A percentile compares a stretch with the other conserved stretches of the same genome.
Evolutionary conservation across 2,797 vertebrate species (phyloP).

Genomic region (Onychomys torridus): DNA sequence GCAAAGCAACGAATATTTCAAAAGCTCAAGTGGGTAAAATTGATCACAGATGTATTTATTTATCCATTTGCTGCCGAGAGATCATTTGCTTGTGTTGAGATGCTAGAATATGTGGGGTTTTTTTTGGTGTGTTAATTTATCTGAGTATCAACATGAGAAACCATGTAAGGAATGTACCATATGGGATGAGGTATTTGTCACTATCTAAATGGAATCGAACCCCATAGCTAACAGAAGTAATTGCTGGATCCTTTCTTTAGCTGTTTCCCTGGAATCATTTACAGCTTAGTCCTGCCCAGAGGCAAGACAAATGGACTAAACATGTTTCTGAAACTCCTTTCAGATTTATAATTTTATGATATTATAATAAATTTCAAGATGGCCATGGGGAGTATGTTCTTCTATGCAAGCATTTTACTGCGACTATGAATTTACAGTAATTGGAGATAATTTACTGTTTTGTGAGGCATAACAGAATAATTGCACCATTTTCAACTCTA

Average conservation of each 20-base stretch:
- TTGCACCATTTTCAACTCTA: constrained; percentile 73
- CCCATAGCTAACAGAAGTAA: constrained; percentile 59
- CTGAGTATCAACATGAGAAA: constrained; percentile 44
- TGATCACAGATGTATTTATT: background rate
- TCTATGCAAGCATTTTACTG: constrained; percentile 75
- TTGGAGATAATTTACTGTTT: constrained; percentile 81
- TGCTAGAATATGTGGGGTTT: background rate
- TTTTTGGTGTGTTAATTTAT: background rate
- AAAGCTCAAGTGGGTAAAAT: background rate
- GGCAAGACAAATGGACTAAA: constrained; percentile 62
- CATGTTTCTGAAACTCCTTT: constrained; percentile 63
- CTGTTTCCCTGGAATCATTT: constrained; percentile 65
- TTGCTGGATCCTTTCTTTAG: constrained; percentile 45
- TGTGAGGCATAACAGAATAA: constrained; percentile 81
- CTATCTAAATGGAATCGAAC: constrained; percentile 37
- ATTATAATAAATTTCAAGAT: constrained; percentile 78
- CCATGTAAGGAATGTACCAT: constrained; percentile 50
- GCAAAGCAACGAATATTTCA: background rate
- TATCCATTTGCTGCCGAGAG: background rate
- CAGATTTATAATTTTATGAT: constrained; percentile 74
- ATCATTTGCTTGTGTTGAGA: background rate
- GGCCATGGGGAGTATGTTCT: constrained; percentile 72
- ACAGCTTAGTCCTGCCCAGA: constrained; percentile 56
- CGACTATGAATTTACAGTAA: constrained; percentile 75
- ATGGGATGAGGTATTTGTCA: constrained; percentile 56